Evolutionary conservation across 2,113 vertebrate genomes (phyloP).

Genomic region (Pteropus alecto): DNA sequence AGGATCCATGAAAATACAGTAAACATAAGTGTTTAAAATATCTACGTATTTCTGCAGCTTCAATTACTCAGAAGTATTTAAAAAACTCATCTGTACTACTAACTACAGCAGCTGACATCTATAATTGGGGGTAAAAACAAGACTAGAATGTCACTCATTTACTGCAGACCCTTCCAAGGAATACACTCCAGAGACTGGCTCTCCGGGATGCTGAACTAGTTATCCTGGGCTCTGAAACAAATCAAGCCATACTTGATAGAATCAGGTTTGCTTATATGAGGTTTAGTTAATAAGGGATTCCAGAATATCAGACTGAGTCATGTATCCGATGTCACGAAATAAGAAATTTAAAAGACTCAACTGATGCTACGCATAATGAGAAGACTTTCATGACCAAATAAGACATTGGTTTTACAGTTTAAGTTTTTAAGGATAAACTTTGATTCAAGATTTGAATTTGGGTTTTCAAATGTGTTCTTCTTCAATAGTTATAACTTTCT

Average conservation of each 20-base stretch:
- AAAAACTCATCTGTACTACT: neutral
- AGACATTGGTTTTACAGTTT: neutral
- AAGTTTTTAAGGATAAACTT: neutral
- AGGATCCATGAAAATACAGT: neutral
- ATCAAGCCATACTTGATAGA: neutral
- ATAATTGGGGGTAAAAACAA: neutral
- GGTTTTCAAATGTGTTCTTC: neutral
- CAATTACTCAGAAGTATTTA: slow-evolving; percentile 28
- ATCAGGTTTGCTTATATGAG: neutral
- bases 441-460: neutral
- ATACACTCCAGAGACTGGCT: neutral
- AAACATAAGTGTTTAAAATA: neutral
- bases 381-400: neutral
- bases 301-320: neutral
- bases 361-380: neutral
- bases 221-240: neutral
- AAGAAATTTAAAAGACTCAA: neutral
- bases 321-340: neutral
- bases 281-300: neutral
- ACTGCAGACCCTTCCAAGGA: neutral
- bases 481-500: neutral
- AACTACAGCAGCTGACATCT: slow-evolving; percentile 52
- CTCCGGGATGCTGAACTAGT: neutral
- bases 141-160: neutral
- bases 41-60: neutral